These are phyloP conservation scores for Chloebia gouldiae DNA, from an alignment of 2,113 vertebrate species.

Conservation along the genomic window DNA sequence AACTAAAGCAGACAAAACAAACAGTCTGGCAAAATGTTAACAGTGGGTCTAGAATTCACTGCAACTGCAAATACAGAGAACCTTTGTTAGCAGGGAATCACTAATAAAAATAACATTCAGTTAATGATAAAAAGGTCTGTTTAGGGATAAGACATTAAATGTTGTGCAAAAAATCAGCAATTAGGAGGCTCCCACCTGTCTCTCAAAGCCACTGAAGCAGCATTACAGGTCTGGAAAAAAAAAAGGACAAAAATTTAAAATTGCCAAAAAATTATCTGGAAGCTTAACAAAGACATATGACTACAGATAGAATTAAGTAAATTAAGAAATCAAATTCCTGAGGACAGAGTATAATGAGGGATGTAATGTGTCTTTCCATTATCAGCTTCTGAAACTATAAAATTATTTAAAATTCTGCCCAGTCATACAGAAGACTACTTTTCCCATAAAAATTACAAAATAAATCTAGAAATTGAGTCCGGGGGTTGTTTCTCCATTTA, in stretches of 20 bases:
- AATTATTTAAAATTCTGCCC: neutral
- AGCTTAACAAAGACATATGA: neutral
- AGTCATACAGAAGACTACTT: neutral
- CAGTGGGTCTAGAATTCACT: constrained; percentile 19
- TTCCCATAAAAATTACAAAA: neutral
- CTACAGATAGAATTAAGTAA: neutral
- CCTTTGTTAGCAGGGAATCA: neutral
- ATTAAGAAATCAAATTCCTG: neutral
- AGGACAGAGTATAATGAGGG: neutral
- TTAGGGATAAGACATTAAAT: neutral
- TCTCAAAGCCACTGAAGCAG: neutral
- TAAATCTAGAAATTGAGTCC: neutral
- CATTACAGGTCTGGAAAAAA: neutral
- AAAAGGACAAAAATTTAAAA: neutral
- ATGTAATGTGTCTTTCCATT: neutral
- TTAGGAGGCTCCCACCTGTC: neutral
- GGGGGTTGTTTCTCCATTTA: neutral
- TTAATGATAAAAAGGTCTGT: neutral
- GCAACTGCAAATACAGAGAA: neutral
- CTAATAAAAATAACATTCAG: constrained; percentile 22
- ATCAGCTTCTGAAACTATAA: neutral
- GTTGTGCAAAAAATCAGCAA: neutral
- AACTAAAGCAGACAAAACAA: constrained; percentile 49
- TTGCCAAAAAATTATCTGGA: neutral
- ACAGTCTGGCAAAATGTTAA: constrained; percentile 38